A percentile compares a stretch with the other conserved stretches of the same genome.
Evolutionary conservation across 1,140 invertebrate species (phyloP).

Genomic region (Drosophila yakuba): DNA sequence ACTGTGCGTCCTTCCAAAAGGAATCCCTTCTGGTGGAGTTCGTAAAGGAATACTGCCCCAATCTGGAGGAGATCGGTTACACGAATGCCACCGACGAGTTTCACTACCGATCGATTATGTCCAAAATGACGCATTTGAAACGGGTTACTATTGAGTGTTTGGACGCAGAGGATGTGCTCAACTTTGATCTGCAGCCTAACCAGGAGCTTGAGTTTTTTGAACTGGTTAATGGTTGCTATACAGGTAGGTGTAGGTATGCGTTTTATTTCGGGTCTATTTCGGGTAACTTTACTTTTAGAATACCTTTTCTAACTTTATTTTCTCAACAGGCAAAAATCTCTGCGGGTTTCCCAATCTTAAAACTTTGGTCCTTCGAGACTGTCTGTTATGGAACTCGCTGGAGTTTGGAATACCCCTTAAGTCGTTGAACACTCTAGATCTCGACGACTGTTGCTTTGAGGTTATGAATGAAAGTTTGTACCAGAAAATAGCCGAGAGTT

Average conservation of each 20-base stretch:
- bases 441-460: constrained; percentile 74
- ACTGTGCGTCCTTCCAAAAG: constrained; percentile 58
- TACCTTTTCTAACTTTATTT: neutral
- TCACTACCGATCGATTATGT: constrained; percentile 46
- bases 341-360: constrained; percentile 60
- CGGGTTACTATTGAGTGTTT: constrained; percentile 52
- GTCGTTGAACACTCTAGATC: constrained; percentile 24
- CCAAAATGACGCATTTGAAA: constrained; percentile 38
- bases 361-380: constrained; percentile 56
- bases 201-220: constrained; percentile 57
- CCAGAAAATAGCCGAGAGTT: constrained; percentile 63
- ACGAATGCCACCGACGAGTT: constrained; percentile 69
- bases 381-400: constrained; percentile 66
- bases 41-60: constrained; percentile 56
- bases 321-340: constrained; percentile 50
- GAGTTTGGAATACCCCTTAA: constrained; percentile 64
- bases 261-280: no score
- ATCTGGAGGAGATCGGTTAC: constrained; percentile 58
- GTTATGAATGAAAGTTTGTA: constrained; percentile 70
- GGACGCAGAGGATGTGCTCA: constrained; percentile 65
- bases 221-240: constrained; percentile 67
- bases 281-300: neutral
- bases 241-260: constrained; percentile 48
- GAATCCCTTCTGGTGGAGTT: constrained; percentile 67
- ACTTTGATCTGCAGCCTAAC: constrained; percentile 51